phyloP scores from a whole-genome alignment of 2,888 invertebrate genomes.

The Beris chalybata region DNA sequence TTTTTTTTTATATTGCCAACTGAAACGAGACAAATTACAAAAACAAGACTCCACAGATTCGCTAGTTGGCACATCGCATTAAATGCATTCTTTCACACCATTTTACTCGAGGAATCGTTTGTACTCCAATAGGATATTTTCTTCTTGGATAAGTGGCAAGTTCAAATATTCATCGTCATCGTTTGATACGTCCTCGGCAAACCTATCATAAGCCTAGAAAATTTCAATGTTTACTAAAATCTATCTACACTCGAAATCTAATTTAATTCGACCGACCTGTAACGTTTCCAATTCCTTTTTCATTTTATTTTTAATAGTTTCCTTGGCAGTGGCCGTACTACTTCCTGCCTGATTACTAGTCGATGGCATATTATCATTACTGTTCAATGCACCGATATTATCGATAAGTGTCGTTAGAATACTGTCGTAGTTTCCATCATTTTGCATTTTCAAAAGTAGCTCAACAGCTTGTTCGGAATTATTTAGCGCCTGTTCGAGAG shows the following conservation, averaged over 20 bases:
- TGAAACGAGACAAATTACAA: not conserved
- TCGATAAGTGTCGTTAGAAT: not conserved
- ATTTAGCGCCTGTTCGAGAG: conserved; percentile 61
- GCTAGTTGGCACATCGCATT: not conserved
- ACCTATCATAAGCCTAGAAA: conserved; percentile 61
- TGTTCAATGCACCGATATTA: not conserved
- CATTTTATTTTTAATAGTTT: conserved; percentile 40
- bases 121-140: conserved; percentile 68
- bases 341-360: conserved; percentile 16
- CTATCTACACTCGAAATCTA: not conserved
- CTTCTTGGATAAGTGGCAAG: conserved; percentile 69
- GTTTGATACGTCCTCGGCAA: conserved; percentile 60
- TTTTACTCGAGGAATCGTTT: conserved; percentile 60
- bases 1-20: not conserved
- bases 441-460: conserved; percentile 57
- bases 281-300: conserved; percentile 47
- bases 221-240: not conserved
- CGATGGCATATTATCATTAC: conserved; percentile 17
- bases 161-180: conserved; percentile 77
- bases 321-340: conserved; percentile 18
- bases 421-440: conserved; percentile 43
- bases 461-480: conserved; percentile 64
- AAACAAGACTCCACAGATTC: not conserved
- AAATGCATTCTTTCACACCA: not conserved
- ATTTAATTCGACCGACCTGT: conserved; percentile 30